Base-by-base conservation (phyloP, 2,888 invertebrate genomes). In the Dilophus febrilis region DNA sequence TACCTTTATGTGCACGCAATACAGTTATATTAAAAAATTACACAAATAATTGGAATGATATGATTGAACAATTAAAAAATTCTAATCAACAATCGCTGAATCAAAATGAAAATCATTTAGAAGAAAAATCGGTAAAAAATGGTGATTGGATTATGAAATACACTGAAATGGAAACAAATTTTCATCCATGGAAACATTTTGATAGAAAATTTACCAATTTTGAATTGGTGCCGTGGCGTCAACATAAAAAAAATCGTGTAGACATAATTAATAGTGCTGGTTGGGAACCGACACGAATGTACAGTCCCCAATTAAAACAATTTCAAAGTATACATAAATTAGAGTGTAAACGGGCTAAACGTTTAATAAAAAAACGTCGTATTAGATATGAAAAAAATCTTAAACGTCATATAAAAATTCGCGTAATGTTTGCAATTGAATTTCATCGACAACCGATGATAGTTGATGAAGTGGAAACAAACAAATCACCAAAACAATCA, bases 391-490 rank as follows among this genome's bases (percentile, higher is more conserved):
- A 74, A 48, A 67, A 71, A 45, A 70, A 71, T 49, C 69, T 74
- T 2, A 73, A 73, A 39, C 61, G 74, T 18, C 73, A 77, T 51
- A 70, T 78, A 18, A 65, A 74, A 41, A 71, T 78, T 16, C 64
- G 77, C 13, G 71, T 78, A 36, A 74, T 78, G 69, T 59, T 78
- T 49, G 74, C 76, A 11, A 58, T 79, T 44, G 64, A 77, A 43
- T 66, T 77, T 62, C 66, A 74, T 3, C 58, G 59, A 22, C 35
- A 10, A n/a, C 22, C 22, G 11, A 27, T 17, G 19, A 28, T 29
- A 37, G 28, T 29, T 29, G 30, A 37, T 29, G 30, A 37, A 37
- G 19, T 19, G 19, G 13, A 13, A 22, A 3, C 34, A 13, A 19
- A 3, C 19, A 13, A 35, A 35, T 35, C 34, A 22, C 4, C 7